Percentiles rank a stretch among this genome's conserved stretches.
phyloP scores from a whole-genome alignment of 2,888 invertebrate species.

The Stenichneumon culpator region DNA sequence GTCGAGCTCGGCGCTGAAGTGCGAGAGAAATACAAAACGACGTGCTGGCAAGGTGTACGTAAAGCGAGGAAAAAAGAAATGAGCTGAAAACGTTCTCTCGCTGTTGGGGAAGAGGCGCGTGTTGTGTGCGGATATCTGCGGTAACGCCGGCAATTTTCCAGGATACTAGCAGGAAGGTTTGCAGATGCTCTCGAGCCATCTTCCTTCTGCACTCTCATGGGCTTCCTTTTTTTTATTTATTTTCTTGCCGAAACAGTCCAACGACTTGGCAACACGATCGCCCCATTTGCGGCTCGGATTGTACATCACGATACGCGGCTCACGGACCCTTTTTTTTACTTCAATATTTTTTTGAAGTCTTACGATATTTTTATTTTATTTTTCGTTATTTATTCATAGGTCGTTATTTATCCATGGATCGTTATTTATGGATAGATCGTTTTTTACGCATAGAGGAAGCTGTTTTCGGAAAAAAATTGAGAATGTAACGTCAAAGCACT shows the following conservation, averaged over 20 bases:
- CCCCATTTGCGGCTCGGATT: background rate
- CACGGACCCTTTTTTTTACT: background rate
- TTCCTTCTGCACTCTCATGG: slow-evolving; percentile 18
- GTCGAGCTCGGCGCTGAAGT: background rate
- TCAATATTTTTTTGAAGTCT: background rate
- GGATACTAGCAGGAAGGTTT: slow-evolving; percentile 43
- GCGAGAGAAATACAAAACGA: background rate
- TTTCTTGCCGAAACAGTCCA: background rate
- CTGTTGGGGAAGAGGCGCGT: slow-evolving; percentile 9
- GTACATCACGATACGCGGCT: background rate
- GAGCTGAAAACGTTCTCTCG: slow-evolving; percentile 31
- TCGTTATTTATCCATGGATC: no score
- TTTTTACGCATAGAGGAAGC: no score
- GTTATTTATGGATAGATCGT: no score
- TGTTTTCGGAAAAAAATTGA: no score
- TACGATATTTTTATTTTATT: background rate
- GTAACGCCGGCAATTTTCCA: slow-evolving; percentile 56
- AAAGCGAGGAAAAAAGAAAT: background rate
- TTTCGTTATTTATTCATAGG: no score
- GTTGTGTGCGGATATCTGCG: slow-evolving; percentile 42
- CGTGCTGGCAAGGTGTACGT: background rate
- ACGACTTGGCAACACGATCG: slow-evolving; percentile 19
- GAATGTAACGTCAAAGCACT: no score
- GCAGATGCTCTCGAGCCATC: slow-evolving; percentile 32
- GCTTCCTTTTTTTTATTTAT: background rate